Evolutionary conservation across 92 coral and sea anemone genomes (phyloP).

Genomic region (Palythoa grandiflora): DNA sequence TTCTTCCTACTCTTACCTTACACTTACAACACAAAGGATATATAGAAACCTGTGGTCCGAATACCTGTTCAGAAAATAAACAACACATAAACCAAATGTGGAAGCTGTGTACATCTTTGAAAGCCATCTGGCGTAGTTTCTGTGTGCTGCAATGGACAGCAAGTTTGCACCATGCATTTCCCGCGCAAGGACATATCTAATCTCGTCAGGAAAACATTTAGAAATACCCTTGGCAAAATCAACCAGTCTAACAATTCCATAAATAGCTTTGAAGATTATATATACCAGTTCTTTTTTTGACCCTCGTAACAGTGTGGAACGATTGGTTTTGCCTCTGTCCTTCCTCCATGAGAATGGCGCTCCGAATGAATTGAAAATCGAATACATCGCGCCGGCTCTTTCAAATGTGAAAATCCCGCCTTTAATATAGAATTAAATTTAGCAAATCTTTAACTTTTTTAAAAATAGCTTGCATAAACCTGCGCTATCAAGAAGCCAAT

Average conservation of each 20-base stretch:
- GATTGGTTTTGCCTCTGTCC: constrained; percentile 23
- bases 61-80: no score
- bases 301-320: constrained; percentile 18
- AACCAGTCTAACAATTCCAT: neutral
- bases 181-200: neutral
- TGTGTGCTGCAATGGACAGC: constrained; percentile 3
- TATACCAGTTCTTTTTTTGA: constrained; percentile 8
- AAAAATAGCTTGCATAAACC: constrained; percentile 2
- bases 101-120: neutral
- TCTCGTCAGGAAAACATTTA: no score
- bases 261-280: constrained; percentile 4
- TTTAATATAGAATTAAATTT: neutral
- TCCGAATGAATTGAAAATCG: constrained; percentile 20
- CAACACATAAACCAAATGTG: neutral
- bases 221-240: no score
- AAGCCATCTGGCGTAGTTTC: neutral
- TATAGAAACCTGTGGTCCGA: no score
- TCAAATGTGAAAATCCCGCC: constrained; percentile 12
- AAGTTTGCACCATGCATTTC: constrained; percentile 7
- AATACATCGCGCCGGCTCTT: constrained; percentile 5
- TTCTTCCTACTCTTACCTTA: no score
- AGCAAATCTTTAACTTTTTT: constrained; percentile 17
- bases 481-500: neutral
- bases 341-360: constrained; percentile 13
- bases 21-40: no score